A percentile compares a stretch with the other conserved stretches of the same genome.
Conservation (phyloP, 1,140 invertebrate genomes). For the Carposina sasakii region DNA sequence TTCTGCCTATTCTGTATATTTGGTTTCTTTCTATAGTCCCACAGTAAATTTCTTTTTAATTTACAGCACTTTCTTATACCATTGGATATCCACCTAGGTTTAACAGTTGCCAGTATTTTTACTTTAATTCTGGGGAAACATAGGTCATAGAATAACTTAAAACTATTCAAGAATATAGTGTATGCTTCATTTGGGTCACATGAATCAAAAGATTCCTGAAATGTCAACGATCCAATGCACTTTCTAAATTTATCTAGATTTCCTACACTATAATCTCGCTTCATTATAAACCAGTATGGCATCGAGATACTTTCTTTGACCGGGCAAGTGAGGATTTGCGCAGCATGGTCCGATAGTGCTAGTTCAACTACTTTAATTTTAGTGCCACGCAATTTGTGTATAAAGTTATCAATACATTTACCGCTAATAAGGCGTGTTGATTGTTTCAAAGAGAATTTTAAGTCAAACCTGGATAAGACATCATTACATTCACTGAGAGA, state of each 20-base stretch:
- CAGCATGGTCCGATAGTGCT: constrained; percentile 7
- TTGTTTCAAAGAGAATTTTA: not conserved
- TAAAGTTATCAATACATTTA: constrained; percentile 6
- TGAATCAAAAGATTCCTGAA: constrained; percentile 1
- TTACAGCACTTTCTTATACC: constrained; percentile 1
- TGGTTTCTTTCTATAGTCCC: constrained; percentile 1
- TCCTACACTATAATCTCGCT: not conserved
- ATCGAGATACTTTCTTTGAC: not conserved
- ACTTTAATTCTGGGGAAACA: constrained; percentile 5
- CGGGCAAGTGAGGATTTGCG: constrained; percentile 3
- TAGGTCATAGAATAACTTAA: constrained; percentile 6
- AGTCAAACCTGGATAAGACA: not conserved
- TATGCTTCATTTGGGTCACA: constrained; percentile 3
- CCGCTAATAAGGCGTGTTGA: not conserved
- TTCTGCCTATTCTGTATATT: not conserved
- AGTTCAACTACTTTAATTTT: not conserved
- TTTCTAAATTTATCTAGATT: constrained; percentile 8
- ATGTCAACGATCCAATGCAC: not conserved
- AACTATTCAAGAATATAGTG: not conserved
- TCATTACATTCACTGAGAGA: not conserved
- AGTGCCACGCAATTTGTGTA: constrained; percentile 3
- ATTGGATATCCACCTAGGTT: constrained; percentile 4
- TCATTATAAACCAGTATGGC: not conserved
- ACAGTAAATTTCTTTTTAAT: constrained; percentile 2
- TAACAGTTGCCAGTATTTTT: not conserved